These are phyloP conservation scores for Gerris lacustris DNA, from an alignment of 2,888 invertebrate species.

Conservation along the genomic window DNA sequence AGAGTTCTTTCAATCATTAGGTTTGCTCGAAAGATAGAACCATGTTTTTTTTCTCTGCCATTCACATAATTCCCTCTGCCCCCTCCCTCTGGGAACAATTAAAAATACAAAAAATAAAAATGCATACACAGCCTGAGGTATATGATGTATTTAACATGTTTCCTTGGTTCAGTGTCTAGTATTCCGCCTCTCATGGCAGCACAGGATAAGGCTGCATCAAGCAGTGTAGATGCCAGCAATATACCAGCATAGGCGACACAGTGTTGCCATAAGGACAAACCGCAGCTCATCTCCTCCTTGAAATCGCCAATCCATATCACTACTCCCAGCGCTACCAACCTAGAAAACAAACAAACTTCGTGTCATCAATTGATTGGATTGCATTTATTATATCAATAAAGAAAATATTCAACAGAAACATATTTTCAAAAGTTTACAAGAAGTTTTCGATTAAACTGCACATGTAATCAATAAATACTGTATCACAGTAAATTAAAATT, in stretches of 20 bases:
- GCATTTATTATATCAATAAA: not conserved
- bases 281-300: slow-evolving; percentile 41
- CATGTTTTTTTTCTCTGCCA: too few species aligned
- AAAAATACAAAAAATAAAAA: not conserved
- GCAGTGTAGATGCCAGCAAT: slow-evolving; percentile 46
- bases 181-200: slow-evolving; percentile 69
- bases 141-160: slow-evolving; percentile 65
- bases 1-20: too few species aligned
- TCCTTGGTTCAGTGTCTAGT: slow-evolving; percentile 57
- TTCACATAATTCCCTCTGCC: too few species aligned
- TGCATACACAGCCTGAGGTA: slow-evolving; percentile 61
- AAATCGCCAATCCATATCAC: slow-evolving; percentile 47
- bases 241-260: slow-evolving; percentile 50
- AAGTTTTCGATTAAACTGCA: too few species aligned
- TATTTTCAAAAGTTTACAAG: too few species aligned
- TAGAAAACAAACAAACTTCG: slow-evolving; percentile 36
- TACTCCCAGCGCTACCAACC: slow-evolving; percentile 48
- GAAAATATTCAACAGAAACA: not conserved
- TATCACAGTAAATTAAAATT: too few species aligned
- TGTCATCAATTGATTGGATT: not conserved
- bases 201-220: slow-evolving; percentile 59
- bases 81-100: too few species aligned
- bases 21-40: too few species aligned
- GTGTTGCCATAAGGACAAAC: slow-evolving; percentile 45
- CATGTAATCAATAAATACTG: too few species aligned